A percentile compares a stretch with the other conserved stretches of the same genome.
Evolutionary conservation across 1,140 invertebrate genomes (phyloP).

Genomic region (Lepeophtheirus salmonis): DNA sequence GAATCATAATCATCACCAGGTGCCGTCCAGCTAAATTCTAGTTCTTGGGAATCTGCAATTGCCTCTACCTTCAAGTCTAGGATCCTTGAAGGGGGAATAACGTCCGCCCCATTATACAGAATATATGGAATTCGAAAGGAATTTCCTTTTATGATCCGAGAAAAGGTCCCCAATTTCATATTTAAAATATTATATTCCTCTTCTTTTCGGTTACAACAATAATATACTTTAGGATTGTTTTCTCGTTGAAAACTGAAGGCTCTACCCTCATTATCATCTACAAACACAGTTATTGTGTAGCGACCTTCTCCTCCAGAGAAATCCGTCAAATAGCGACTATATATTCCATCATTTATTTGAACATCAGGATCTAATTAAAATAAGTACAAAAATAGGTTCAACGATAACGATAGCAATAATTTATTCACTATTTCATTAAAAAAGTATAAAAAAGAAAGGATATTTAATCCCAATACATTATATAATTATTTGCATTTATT

Average conservation of each 20-base stretch:
- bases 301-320: conserved; percentile 4
- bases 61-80: conserved; percentile 5
- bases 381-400: background rate
- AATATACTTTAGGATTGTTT: background rate
- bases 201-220: conserved; percentile 2
- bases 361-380: conserved; percentile 9
- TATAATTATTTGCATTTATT: too few relatives aligned
- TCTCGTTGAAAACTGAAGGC: conserved; percentile 9
- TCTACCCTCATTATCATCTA: conserved; percentile 13
- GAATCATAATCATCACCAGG: conserved; percentile 17
- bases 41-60: background rate
- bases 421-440: too few relatives aligned
- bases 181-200: conserved; percentile 7
- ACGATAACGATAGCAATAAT: too few relatives aligned
- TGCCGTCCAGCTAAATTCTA: conserved; percentile 15
- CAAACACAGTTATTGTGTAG: conserved; percentile 5
- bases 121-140: conserved; percentile 15
- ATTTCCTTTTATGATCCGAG: conserved; percentile 8
- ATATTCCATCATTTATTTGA: background rate
- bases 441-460: background rate
- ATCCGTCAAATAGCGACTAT: conserved; percentile 8
- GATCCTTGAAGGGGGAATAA: conserved; percentile 9
- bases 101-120: background rate
- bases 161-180: conserved; percentile 9
- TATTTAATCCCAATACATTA: background rate